Conservation (phyloP, 2,797 vertebrate species). For the Pantherophis alleghaniensis region DNA sequence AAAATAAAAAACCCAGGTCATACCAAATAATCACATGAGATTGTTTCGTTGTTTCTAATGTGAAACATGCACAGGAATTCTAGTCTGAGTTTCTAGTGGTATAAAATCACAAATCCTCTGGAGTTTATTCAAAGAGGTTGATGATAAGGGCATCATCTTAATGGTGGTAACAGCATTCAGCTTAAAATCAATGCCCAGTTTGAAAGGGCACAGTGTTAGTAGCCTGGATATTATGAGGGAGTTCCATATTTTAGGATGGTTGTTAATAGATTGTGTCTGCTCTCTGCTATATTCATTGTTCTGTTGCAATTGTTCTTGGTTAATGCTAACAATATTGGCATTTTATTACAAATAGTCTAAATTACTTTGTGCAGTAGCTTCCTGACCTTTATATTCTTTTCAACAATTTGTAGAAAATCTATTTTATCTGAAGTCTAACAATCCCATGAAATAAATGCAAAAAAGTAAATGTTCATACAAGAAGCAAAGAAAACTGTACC, state of each 20-base stretch:
- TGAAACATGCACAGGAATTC: slow-evolving; percentile 9
- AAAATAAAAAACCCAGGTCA: slow-evolving; percentile 38
- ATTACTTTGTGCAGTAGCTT: slow-evolving; percentile 29
- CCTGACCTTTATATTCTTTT: slow-evolving; percentile 30
- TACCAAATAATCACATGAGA: slow-evolving; percentile 36
- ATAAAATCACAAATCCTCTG: slow-evolving; percentile 37
- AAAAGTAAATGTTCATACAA: slow-evolving; percentile 56
- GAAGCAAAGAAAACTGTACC: slow-evolving; percentile 52
- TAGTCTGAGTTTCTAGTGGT: slow-evolving; percentile 20
- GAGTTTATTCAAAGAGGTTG: slow-evolving; percentile 16
- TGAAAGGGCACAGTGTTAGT: slow-evolving; percentile 33
- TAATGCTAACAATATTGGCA: slow-evolving; percentile 26
- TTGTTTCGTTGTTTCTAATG: slow-evolving; percentile 16
- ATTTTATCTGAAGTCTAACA: slow-evolving; percentile 61
- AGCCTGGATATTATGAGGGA: not conserved
- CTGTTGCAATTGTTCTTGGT: slow-evolving; percentile 23
- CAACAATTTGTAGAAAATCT: slow-evolving; percentile 59
- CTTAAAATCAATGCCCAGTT: slow-evolving; percentile 36
- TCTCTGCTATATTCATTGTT: slow-evolving; percentile 29
- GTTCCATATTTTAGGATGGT: not conserved
- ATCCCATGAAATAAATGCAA: slow-evolving; percentile 60
- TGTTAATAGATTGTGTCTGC: slow-evolving; percentile 31
- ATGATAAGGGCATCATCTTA: slow-evolving; percentile 13
- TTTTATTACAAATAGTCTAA: slow-evolving; percentile 10
- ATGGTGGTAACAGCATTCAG: slow-evolving; percentile 14